These are phyloP conservation scores for Cyphomyrus discorhynchus DNA, from an alignment of 2,113 vertebrate genomes.

Conservation along the genomic window DNA sequence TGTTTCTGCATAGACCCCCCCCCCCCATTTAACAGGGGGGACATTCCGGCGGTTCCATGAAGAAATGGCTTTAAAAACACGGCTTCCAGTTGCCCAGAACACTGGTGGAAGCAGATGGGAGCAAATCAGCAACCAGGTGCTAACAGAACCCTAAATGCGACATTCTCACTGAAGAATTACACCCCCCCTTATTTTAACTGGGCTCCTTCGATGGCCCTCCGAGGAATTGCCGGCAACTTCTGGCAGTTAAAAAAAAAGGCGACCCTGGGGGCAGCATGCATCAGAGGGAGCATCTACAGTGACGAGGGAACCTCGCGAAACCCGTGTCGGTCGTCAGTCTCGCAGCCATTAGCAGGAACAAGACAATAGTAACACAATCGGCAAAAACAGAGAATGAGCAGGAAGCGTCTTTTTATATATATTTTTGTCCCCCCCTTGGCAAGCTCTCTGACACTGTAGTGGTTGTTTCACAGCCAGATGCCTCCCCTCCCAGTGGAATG, in stretches of 20 bases:
- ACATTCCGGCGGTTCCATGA: background rate
- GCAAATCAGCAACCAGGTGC: slow-evolving; percentile 13
- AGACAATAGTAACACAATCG: background rate
- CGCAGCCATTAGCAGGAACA: slow-evolving; percentile 54
- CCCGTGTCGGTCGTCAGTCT: slow-evolving; percentile 72
- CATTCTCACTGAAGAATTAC: slow-evolving; percentile 15
- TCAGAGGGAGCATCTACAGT: slow-evolving; percentile 18
- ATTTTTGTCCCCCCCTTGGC: background rate
- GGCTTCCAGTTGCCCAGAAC: background rate
- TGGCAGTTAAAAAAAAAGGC: background rate
- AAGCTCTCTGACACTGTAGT: background rate
- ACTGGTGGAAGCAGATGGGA: background rate
- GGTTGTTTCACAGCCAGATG: background rate
- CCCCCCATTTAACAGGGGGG: background rate
- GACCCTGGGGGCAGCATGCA: slow-evolving; percentile 12
- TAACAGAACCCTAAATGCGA: slow-evolving; percentile 17
- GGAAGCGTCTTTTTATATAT: background rate
- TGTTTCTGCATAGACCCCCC: background rate
- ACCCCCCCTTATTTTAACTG: background rate
- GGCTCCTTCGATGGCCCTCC: slow-evolving; percentile 11
- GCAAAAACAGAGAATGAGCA: background rate
- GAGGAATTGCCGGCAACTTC: slow-evolving; percentile 19
- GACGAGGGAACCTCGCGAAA: slow-evolving; percentile 66
- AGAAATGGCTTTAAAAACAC: background rate
- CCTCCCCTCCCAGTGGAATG: background rate